Conservation (phyloP, 2,888 invertebrate species). For the Acleris cristana region DNA sequence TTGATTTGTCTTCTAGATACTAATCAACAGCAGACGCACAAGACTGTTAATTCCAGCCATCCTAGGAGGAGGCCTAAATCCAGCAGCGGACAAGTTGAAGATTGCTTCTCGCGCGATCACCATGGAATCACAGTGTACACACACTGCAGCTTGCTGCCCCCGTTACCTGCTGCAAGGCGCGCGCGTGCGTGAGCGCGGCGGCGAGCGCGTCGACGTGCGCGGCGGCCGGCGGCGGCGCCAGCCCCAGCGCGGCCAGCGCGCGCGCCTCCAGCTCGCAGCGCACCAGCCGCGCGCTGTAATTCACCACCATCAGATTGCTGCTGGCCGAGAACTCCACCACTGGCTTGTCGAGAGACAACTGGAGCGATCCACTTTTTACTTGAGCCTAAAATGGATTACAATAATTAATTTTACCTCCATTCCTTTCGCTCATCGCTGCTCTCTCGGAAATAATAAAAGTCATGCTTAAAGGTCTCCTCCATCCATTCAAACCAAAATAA, state of each 20-base stretch:
- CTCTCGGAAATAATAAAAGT: no score
- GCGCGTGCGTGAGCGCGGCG: constrained; percentile 83
- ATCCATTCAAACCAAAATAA: no score
- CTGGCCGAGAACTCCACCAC: constrained; percentile 91
- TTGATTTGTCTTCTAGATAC: no score
- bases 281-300: constrained; percentile 94
- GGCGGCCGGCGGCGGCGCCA: constrained; percentile 89
- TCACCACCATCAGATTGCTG: constrained; percentile 92
- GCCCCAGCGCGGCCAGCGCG: constrained; percentile 92
- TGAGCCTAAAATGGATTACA: constrained; percentile 56
- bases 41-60: no score
- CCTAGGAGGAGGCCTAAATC: no score
- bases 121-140: not conserved
- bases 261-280: constrained; percentile 94
- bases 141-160: not conserved
- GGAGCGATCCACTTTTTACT: constrained; percentile 67
- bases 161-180: not conserved
- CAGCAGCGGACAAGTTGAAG: no score
- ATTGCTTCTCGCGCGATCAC: no score
- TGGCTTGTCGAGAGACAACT: constrained; percentile 84
- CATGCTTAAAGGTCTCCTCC: no score
- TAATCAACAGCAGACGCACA: no score
- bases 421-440: no score
- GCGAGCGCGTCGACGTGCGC: constrained; percentile 89
- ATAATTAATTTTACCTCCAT: not conserved